Evolutionary conservation across 2,888 invertebrate species (phyloP), one percentile per base, ranked within the genome.

Genomic region (Polydrusus pterygomalis): DNA sequence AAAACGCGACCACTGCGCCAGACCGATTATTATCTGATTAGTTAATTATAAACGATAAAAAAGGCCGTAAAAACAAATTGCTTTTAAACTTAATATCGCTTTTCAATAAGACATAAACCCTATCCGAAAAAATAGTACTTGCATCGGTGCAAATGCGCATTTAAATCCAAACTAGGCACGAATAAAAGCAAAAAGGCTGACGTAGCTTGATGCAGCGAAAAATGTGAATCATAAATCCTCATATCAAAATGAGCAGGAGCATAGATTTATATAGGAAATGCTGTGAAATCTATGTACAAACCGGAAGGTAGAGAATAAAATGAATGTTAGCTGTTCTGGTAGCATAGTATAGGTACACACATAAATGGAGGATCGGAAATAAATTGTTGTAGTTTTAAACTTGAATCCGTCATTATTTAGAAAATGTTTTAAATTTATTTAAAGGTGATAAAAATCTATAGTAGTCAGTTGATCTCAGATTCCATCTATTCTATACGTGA

Each of bases 211-310:
- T 51, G 18, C 20, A 51, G 64, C 58, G 54, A 64, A 56, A 74
- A 74, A 74, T 70, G 64, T 64, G 69, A 64, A 20, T 62, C 58
- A 74, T 74, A 74, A 74, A 74, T 74, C 58, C 74, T 56, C 58
- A 54, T 70, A 74, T 70, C 74, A 70, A 63, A 38, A 54, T 60
- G 62, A 51, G 62, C 70, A 54, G 49, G 62, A 51, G 62, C 70
- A 64, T 64, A 69, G 70, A 74, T 74, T 74, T 74, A 74, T 74
- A 74, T 74, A 58, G 70, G 56, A 43, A 47, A 47, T 8, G 47
- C 47, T 18, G 43, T 45, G 63, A 63, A 74, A 74, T 64, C 74
- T 74, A 63, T 74, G 74, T n/a, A n/a, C 74, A 74, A 74, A 69
- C 56, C 45, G 38, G 30, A 45, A 54, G 63, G 56, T 71, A 64